Base-by-base conservation (phyloP, 2,113 vertebrate genomes). In the Rostratula benghalensis region DNA sequence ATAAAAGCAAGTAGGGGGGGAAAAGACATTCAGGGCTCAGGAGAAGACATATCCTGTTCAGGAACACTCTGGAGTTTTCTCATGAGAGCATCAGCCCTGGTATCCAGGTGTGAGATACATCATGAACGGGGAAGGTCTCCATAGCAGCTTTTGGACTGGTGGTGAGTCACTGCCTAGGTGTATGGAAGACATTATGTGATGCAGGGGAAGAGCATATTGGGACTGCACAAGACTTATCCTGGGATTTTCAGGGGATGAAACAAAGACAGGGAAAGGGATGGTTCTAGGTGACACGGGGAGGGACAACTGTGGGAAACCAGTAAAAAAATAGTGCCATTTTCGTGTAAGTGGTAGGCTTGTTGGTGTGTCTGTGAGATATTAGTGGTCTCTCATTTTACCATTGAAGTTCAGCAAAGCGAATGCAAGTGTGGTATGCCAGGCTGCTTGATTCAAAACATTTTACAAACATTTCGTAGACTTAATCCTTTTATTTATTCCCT, bases 391-490 rank as follows among this genome's bases (percentile, higher is more conserved):
- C 63, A 51, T 53, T 73, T 33, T 45, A 73, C 17, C 17, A n/a
- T 4, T 68, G 54, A 89, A 94, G 9, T 12, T 67, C 50, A 23
- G 8, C 17, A 74, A 87, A 68, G 67, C 79, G 64, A 95, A 73
- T 33, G 56, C n/a, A 31, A 92, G 30, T 30, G 33, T n/a, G 43
- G 64, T 75, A 80, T 70, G 17, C 13, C 53, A 89, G 35, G 37
- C 48, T 88, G 11, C 86, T 78, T 25, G 22, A 68, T 92, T 95
- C 63, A 69, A 69, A 20, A 73, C 35, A 90, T 84, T 76, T 85
- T 50, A 77, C 70, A 94, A 83, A 89, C n/a, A 92, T 76, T 85
- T 91, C 61, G 45, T 48, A 68, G 18, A 93, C 89, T 94, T 89
- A 45, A 59, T 56, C 46, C 65, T 93, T 94, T 88, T 46, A 8